These are phyloP conservation scores for Rynchops niger DNA, from an alignment of 2,113 vertebrate species.

Conservation along the genomic window DNA sequence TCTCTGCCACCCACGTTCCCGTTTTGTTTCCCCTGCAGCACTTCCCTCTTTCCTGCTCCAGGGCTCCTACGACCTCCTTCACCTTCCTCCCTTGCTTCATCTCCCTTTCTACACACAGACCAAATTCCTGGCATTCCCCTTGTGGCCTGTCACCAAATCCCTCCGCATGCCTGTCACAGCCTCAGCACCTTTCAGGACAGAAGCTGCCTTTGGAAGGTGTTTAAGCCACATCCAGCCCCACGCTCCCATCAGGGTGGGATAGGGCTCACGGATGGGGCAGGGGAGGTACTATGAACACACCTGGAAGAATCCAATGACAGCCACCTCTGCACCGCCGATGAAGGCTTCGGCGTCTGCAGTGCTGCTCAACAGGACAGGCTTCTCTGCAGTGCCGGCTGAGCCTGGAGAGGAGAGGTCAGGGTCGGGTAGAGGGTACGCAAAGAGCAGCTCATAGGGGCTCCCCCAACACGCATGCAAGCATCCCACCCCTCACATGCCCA, in stretches of 20 bases:
- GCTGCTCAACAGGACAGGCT: slow-evolving; percentile 63
- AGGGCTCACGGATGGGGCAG: neutral
- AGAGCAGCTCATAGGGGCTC: neutral
- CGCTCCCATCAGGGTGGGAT: rapidly evolving
- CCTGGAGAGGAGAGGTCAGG: slow-evolving; percentile 57
- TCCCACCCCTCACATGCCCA: neutral
- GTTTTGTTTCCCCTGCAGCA: neutral
- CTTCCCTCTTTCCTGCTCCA: neutral
- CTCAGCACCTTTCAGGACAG: neutral
- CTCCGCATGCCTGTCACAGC: neutral
- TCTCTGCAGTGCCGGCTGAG: neutral
- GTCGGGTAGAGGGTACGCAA: neutral
- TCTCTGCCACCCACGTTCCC: neutral
- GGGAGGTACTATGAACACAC: slow-evolving; percentile 65
- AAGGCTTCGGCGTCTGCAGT: slow-evolving; percentile 73
- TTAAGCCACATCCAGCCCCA: neutral
- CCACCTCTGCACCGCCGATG: slow-evolving; percentile 81
- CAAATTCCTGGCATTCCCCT: neutral
- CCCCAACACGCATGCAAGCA: neutral
- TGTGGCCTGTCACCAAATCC: neutral
- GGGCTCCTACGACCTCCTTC: neutral
- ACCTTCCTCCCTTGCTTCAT: neutral
- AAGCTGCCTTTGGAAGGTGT: neutral
- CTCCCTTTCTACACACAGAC: neutral
- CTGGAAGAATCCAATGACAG: slow-evolving; percentile 90